phyloP scores from a whole-genome alignment of 2,797 vertebrate species.

The Myiotriccus ornatus region DNA sequence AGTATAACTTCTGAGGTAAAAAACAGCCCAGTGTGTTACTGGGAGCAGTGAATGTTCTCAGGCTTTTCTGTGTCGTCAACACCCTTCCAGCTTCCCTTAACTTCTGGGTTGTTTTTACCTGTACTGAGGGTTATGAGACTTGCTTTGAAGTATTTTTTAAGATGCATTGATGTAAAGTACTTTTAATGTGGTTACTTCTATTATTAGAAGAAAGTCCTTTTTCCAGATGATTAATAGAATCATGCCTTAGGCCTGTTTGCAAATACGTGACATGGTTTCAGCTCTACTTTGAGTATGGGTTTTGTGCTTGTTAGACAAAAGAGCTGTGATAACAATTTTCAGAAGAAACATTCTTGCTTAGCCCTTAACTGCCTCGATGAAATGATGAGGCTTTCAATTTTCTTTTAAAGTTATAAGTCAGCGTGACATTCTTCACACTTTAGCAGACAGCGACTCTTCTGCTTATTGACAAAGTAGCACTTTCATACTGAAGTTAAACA shows the following conservation, averaged over 20 bases:
- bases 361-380: background rate
- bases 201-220: background rate
- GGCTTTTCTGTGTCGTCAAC: background rate
- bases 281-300: background rate
- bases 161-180: background rate
- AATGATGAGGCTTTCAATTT: background rate
- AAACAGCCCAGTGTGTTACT: rapidly evolving
- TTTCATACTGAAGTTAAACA: background rate
- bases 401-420: background rate
- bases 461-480: background rate
- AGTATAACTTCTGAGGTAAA: background rate
- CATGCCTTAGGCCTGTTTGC: rapidly evolving
- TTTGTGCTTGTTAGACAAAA: background rate
- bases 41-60: background rate
- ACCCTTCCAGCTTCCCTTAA: background rate
- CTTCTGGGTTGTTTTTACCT: background rate
- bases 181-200: background rate
- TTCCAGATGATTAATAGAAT: background rate
- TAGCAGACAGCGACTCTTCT: background rate
- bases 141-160: background rate
- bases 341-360: background rate
- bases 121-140: background rate
- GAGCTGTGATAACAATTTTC: background rate
- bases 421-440: background rate
- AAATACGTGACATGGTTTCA: background rate